Percentiles rank a stretch among this genome's conserved stretches.
phyloP scores from a whole-genome alignment of 2,113 vertebrate species.

The Actinemys pallida region DNA sequence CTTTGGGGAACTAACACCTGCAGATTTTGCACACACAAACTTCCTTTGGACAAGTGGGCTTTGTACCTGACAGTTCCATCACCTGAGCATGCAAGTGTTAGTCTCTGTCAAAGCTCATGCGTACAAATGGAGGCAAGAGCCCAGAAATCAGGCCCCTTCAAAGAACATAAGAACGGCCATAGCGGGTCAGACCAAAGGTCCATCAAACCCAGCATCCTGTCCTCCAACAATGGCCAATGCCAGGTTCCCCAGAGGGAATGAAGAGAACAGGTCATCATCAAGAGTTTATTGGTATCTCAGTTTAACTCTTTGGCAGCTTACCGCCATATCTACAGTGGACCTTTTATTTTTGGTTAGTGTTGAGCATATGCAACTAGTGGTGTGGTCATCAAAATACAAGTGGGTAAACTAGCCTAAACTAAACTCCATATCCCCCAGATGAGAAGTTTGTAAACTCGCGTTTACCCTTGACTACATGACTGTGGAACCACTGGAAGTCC shows the following conservation, averaged over 20 bases:
- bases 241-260: too few relatives aligned
- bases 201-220: too few relatives aligned
- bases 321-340: not conserved
- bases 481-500: not conserved
- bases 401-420: not conserved
- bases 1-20: not conserved
- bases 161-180: rapidly evolving
- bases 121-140: not conserved
- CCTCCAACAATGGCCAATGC: too few relatives aligned
- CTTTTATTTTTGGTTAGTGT: not conserved
- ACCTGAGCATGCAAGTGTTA: not conserved
- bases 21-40: not conserved
- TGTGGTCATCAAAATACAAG: not conserved
- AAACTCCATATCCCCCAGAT: not conserved
- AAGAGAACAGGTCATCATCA: too few relatives aligned
- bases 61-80: not conserved
- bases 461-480: not conserved
- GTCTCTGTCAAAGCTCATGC: not conserved
- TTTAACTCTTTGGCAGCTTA: not conserved
- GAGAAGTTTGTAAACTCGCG: not conserved
- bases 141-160: rapidly evolving
- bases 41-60: not conserved
- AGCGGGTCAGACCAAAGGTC: too few relatives aligned
- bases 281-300: not conserved
- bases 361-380: not conserved